Evolutionary conservation across 2,888 invertebrate genomes (phyloP), one percentile per base, ranked within the genome.

Genomic region (Bruchidius siliquastri): DNA sequence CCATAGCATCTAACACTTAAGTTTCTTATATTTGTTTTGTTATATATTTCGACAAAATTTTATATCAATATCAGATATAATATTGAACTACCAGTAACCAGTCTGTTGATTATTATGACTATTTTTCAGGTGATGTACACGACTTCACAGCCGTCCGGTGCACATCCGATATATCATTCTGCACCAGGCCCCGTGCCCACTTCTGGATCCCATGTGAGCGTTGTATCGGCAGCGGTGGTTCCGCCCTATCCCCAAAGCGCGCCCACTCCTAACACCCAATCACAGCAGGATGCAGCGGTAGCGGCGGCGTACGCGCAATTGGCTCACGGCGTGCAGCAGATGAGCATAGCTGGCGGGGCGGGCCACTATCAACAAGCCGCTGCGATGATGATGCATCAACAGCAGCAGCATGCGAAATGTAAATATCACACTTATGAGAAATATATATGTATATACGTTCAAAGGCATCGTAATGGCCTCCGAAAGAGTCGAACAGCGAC

Each of bases 281-380:
- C 49, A 13, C 49, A 49, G 49, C 49, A 49, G 18, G 49, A 49
- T 18, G 49, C 74, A 73, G 30, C 77, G 21, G 77, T 78, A 22
- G 21, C 78, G 71, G 78, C 77, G 49, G 76, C 74, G n/a, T 73
- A 77, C 69, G 74, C 79, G n/a, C 81, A 82, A 18, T 72, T 83
- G 69, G 74, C 82, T 13, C 83, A 83, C 67, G 79, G 76, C 73
- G 80, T 83, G 78, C 81, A 82, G 20, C 82, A 82, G 70, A 76
- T 83, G 80, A 81, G 72, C 71, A 76, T 82, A 71, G 76, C 75
- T 0, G 76, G 75, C 2, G 68, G 13, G 13, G 13, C 49, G 18
- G 49, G 13, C 6, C 49, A 49, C 13, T 49, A 49, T 49, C 49
- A 49, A 13, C 49, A 49, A 8, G 18, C 49, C 49, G 49, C 49